phyloP scores from a whole-genome alignment of 30 jellyfish, hydroid and myxozoan genomes.

The Chrysaora quinquecirrha region DNA sequence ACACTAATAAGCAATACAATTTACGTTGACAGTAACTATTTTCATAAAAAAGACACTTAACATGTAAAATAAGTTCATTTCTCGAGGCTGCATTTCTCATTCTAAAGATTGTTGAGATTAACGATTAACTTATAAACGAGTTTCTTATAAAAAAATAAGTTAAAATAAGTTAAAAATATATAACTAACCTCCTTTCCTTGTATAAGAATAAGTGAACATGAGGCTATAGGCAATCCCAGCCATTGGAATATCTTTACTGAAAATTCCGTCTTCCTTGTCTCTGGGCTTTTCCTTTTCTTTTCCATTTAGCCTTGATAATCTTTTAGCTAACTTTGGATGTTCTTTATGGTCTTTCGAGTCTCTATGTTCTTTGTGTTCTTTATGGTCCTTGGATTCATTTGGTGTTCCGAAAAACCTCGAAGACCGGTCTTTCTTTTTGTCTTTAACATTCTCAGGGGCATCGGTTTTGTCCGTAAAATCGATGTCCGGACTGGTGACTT shows the following conservation, averaged over 20 bases:
- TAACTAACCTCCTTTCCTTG: constrained; percentile 87
- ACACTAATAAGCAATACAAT: too few species aligned
- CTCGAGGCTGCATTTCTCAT: too few species aligned
- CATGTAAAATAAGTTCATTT: too few species aligned
- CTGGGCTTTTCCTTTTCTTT: constrained; percentile 36
- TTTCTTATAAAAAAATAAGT: too few species aligned
- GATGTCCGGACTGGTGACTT: constrained; percentile 33
- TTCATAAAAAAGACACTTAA: too few species aligned
- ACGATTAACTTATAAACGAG: too few species aligned
- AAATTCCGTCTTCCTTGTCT: constrained; percentile 89
- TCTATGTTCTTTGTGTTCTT: neutral
- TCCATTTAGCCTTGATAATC: constrained; percentile 57
- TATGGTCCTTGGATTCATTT: neutral
- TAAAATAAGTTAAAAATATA: too few species aligned
- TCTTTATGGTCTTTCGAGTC: constrained; percentile 35
- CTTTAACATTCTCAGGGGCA: constrained; percentile 33
- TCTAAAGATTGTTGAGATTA: too few species aligned
- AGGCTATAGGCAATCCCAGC: constrained; percentile 80
- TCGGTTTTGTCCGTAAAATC: constrained; percentile 27
- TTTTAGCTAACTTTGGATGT: constrained; percentile 63
- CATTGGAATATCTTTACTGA: constrained; percentile 59
- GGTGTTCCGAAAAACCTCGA: constrained; percentile 61
- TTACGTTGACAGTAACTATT: too few species aligned
- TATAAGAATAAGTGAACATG: constrained; percentile 77
- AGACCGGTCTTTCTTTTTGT: constrained; percentile 55